Percentiles rank a stretch among this genome's conserved stretches.
Evolutionary conservation across 2,113 vertebrate species (phyloP).

Genomic region (Aphyosemion australe): DNA sequence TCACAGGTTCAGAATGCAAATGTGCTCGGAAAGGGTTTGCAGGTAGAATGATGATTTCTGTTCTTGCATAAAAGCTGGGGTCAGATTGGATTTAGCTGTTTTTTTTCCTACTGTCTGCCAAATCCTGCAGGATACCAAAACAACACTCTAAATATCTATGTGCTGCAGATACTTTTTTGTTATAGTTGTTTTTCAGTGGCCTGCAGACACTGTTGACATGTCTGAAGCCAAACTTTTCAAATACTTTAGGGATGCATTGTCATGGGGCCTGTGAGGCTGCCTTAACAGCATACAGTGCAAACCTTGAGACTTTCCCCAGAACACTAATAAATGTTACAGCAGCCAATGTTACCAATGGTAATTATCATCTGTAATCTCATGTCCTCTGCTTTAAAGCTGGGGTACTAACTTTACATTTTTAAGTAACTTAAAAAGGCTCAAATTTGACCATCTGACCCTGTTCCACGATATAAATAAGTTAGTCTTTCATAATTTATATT

Average conservation of each 20-base stretch:
- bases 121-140: no score
- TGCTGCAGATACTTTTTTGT: no score
- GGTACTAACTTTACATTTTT: no score
- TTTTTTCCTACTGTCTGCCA: no score
- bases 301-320: neutral
- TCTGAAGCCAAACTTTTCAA: slow-evolving; percentile 4
- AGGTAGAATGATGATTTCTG: neutral
- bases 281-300: neutral
- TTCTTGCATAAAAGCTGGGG: no score
- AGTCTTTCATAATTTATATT: no score
- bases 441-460: no score
- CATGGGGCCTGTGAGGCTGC: neutral
- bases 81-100: no score
- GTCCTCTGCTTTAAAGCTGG: neutral
- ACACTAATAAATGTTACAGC: neutral
- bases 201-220: neutral
- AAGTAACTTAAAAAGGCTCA: no score
- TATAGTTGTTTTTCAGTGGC: no score
- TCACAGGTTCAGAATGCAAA: neutral
- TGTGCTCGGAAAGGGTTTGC: neutral
- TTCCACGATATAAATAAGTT: no score
- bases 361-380: neutral
- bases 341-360: neutral
- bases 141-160: no score
- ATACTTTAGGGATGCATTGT: slow-evolving; percentile 6